Base-by-base conservation (phyloP, 1,140 invertebrate genomes). In the Leptoteleia sp. region DNA sequence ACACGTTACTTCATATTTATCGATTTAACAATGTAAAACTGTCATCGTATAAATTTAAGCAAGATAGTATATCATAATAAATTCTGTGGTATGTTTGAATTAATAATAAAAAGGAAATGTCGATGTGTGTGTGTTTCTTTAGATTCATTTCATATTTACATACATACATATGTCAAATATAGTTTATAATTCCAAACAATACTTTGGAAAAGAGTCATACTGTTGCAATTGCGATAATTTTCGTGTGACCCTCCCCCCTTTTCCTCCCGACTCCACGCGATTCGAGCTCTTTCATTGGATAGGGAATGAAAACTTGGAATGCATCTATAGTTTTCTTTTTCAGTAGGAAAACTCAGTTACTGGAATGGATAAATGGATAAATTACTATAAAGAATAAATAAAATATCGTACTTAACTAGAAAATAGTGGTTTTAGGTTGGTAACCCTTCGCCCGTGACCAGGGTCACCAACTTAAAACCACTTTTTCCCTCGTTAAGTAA, bases 91-190 rank as follows among this genome's bases (percentile, higher is more conserved):
- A 79, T 12, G 70, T 45, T 79, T 79, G 57, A 25, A 67, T 76
- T 61, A 73, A 76, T 75, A 77, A 80, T 76, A 73, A 75, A n/a
- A 77, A 75, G 54, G 64, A 68, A 80, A 81, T 78, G 75, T 81
- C 75, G 71, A 78, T 78, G 75, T 81, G 75, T 81, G 75, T 59
- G 75, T 59, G 6, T 25, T 35, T 62, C 76, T 79, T 72, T 55
- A 81, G 55, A 71, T 55, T 82, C 67, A 48, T 64, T 76, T 76
- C 65, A 50, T 80, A 82, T 82, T 82, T 82, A 81, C 80, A 81
- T 83, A 81, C 76, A 75, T 83, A 80, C 75, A 83, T 76, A 68
- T 79, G 64, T 52, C 65, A 77, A 78, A 77, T 68, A 76, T 79
- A 73, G 62, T 68, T 76, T 15, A 57, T 48, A 65, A 65, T 79